A percentile compares a stretch with the other conserved stretches of the same genome.
These are phyloP conservation scores for Drosophila micromelanica DNA, from an alignment of 1,140 invertebrate species.

Conservation along the genomic window DNA sequence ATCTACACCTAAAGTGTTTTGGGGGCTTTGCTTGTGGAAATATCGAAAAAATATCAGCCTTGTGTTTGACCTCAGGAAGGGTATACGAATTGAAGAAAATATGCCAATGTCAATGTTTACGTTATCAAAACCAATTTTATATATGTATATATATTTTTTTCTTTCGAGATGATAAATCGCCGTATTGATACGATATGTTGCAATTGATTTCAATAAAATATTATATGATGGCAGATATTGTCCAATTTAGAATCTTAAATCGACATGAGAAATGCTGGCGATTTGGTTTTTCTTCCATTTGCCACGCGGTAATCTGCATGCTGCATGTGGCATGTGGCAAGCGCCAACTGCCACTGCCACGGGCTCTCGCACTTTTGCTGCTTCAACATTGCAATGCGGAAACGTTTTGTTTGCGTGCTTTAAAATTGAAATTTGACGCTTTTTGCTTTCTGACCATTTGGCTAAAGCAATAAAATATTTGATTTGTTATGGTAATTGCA, in stretches of 20 bases:
- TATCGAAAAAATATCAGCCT: no score
- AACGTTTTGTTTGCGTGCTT: constrained; percentile 32
- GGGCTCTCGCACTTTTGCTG: background rate
- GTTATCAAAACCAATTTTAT: constrained; percentile 24
- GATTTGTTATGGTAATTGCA: constrained; percentile 79
- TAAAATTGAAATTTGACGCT: constrained; percentile 47
- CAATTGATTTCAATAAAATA: constrained; percentile 50
- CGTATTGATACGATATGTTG: constrained; percentile 36
- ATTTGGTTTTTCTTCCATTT: constrained; percentile 12
- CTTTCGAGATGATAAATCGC: constrained; percentile 19
- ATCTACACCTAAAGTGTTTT: no score
- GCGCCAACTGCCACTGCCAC: background rate
- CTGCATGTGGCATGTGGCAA: constrained; percentile 5
- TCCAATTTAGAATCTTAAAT: constrained; percentile 41
- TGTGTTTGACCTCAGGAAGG: background rate
- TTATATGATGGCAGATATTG: constrained; percentile 42
- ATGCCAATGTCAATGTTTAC: constrained; percentile 16
- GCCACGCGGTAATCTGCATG: background rate
- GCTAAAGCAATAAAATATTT: constrained; percentile 72
- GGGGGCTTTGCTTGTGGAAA: no score
- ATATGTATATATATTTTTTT: no score
- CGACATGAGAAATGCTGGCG: constrained; percentile 31
- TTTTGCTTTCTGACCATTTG: constrained; percentile 52
- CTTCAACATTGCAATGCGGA: constrained; percentile 43
- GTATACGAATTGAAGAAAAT: background rate